Percentiles rank a stretch among this genome's conserved stretches.
phyloP scores from a whole-genome alignment of 1,140 invertebrate species.

The Drosophila watanabei region DNA sequence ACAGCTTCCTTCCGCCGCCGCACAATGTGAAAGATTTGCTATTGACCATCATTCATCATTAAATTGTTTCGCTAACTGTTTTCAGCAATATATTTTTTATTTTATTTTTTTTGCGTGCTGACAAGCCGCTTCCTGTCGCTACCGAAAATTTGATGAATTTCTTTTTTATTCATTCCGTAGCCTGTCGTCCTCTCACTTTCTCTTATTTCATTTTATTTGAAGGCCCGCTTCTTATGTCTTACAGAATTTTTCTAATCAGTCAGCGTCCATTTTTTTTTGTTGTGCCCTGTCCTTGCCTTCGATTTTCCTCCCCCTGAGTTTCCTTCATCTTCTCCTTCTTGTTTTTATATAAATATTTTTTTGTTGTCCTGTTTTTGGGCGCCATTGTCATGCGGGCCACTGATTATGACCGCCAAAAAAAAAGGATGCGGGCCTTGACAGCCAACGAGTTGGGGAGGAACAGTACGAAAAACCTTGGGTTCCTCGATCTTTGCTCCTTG shows the following conservation, averaged over 20 bases:
- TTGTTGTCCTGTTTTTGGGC: conserved; percentile 18
- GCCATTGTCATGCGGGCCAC: conserved; percentile 63
- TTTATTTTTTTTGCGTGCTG: conserved; percentile 57
- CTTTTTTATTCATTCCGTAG: conserved; percentile 75
- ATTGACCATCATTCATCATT: conserved; percentile 83
- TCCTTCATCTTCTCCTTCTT: not conserved
- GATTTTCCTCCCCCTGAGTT: conserved; percentile 20
- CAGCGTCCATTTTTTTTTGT: conserved; percentile 55
- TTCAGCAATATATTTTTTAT: conserved; percentile 57
- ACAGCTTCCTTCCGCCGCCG: conserved; percentile 11
- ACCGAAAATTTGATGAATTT: conserved; percentile 81
- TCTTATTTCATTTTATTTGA: conserved; percentile 37
- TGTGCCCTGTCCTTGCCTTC: conserved; percentile 19
- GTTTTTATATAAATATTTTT: not conserved
- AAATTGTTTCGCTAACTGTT: conserved; percentile 83
- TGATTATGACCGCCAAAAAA: conserved; percentile 53
- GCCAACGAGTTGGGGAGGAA: not conserved
- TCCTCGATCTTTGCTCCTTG: conserved; percentile 2
- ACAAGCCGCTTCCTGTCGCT: conserved; percentile 74
- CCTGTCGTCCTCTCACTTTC: conserved; percentile 14
- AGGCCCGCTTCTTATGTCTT: conserved; percentile 56
- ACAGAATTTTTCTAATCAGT: conserved; percentile 80
- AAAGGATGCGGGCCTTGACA: conserved; percentile 18
- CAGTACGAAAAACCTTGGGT: not conserved
- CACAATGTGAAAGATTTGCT: conserved; percentile 48